Base-by-base conservation (phyloP, 2,113 vertebrate genomes). In the Philantomba maxwellii region DNA sequence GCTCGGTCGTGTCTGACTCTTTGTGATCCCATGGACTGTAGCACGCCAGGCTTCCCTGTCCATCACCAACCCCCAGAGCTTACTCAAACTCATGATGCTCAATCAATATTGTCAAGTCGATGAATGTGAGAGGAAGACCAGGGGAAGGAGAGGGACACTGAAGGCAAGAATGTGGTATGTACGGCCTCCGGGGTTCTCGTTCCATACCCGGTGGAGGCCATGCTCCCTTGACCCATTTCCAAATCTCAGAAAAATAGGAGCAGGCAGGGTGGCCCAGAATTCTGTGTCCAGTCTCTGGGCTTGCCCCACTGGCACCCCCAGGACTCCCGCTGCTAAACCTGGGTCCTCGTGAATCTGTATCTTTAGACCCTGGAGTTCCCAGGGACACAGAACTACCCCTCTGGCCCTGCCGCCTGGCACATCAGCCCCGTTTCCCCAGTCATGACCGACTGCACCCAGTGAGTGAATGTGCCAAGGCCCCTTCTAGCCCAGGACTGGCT, bases 151-250 rank as follows among this genome's bases (percentile, higher is more conserved):
- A 23, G 13, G 16, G 6, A 14, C 49, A 1, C 10, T 23, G 28
- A 47, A 19, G 55, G 19, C 26, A 45, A 53, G 17, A 28, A 25
- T 70, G 9, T 3, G 1, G 17, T 15, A 1, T 25, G 19, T 14
- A 25, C 25, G 28, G 51, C 58, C 75, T 80, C 15, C 2, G 21
- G 49, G n/a, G 4, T 28, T 55, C 39, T 7, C 17, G 13, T 33
- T 19, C 12, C 25, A 0, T 2, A 0, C 0, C 9, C 0, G 33
- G 60, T 16, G 62, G 6, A 92, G 4, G 11, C 0, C 0, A 6
- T 0, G 3, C 0, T 62, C 39, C 36, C 33, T 25, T 2, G 3
- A 15, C 5, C 21, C 5, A 33, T 4, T 26, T 66, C 6, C 55
- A 47, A 8, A 28, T 49, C 77, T 39, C 87, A 45, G 19, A 91